phyloP scores from a whole-genome alignment of 2,888 invertebrate genomes.

The Drosophila mulleri region DNA sequence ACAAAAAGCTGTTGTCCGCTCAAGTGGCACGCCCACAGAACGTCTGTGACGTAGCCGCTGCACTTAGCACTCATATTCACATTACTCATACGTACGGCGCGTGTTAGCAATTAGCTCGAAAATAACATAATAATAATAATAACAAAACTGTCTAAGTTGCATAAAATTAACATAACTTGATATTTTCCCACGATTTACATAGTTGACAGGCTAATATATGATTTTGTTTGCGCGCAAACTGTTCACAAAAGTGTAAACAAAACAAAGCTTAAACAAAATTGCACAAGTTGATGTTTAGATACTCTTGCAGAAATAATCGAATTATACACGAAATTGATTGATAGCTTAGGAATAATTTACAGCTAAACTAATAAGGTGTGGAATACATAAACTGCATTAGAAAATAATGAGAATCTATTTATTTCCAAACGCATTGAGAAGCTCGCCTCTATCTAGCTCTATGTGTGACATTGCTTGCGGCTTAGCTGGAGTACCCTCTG shows the following conservation, averaged over 20 bases:
- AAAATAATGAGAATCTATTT: background rate
- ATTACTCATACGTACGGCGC: conserved; percentile 70
- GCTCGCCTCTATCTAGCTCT: background rate
- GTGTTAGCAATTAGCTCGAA: conserved; percentile 64
- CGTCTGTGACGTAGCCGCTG: conserved; percentile 60
- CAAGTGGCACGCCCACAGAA: conserved; percentile 69
- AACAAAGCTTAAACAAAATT: conserved; percentile 2
- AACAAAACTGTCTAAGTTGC: conserved; percentile 43
- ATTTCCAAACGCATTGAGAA: background rate
- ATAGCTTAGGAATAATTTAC: background rate
- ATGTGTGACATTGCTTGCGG: background rate
- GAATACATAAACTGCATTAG: too few species aligned
- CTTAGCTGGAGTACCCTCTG: background rate
- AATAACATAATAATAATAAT: conserved; percentile 1
- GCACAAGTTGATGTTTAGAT: background rate
- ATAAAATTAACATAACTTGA: conserved; percentile 68
- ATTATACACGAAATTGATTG: background rate
- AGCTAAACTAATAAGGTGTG: background rate
- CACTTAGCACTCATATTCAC: conserved; percentile 23
- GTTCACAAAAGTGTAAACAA: conserved; percentile 37
- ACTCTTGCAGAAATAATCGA: background rate
- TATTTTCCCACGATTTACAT: conserved; percentile 66
- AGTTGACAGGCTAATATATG: conserved; percentile 28
- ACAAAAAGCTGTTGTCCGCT: conserved; percentile 43
- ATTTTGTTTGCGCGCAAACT: conserved; percentile 26